Base-by-base conservation (phyloP, 2,797 vertebrate genomes). In the Melanotaenia parkinsoni region DNA sequence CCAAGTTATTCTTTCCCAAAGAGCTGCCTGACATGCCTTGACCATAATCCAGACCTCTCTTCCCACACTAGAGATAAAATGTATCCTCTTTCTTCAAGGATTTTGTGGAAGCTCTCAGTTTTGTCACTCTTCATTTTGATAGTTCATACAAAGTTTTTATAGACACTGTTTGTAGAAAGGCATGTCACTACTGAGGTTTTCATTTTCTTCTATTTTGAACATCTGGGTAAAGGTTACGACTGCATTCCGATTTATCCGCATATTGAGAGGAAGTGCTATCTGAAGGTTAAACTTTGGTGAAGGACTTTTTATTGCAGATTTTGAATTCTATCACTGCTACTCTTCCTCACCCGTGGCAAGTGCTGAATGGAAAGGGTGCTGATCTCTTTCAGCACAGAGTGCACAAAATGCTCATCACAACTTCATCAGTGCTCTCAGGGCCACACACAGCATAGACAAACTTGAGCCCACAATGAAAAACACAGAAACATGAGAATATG, bases 381-480 rank as follows among this genome's bases (percentile, higher is more conserved):
- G 82, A 88, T 78, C 81, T 70, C 61, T 80, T 84, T 57, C 43
- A 68, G 58, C 51, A 47, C 12, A 7, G 63, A 50, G 61, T 45
- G 72, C 70, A 63, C 74, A 5, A 8, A 7, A 28, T 43, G 24
- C 77, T 88, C 79, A 79, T 85, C 76, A 83, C 43, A 67, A 51
- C 60, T 74, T 28, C 64, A 61, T 53, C 70, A 76, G 74, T 63
- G 61, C 67, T 76, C 76, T 79, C 68, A 86, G 87, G 85, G 88
- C 79, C 76, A 79, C 77, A 72, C 50, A 47, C 61, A 3, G n/a
- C 0, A 13, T n/a, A 53, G 58, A 73, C 63, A 57, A 74, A 56
- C 74, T 28, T 51, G 45, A 67, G 32, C 61, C 30, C 35, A 35
- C 50, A n/a, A 11, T 58, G 45, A 56, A 58, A 63, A 67, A 68